Percentiles rank a stretch among this genome's conserved stretches.
Evolutionary conservation across 2,888 invertebrate genomes (phyloP).

Genomic region (Melanophora roralis): DNA sequence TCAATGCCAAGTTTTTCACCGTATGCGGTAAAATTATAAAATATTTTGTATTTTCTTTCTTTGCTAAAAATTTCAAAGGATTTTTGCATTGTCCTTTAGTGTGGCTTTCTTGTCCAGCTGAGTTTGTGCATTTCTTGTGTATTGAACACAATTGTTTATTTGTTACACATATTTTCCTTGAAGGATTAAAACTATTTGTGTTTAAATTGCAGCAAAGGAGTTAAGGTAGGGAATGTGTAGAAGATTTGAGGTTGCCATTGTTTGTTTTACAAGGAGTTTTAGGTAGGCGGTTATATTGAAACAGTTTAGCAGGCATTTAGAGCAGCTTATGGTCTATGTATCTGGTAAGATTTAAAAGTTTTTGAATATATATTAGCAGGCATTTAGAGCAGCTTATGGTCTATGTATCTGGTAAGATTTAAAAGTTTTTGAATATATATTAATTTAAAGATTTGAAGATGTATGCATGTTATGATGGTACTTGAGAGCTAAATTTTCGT

Average conservation of each 20-base stretch:
- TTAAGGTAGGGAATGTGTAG: not conserved
- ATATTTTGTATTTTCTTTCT: slow-evolving; percentile 24
- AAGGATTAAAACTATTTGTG: slow-evolving; percentile 35
- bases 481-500: no score
- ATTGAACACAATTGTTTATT: slow-evolving; percentile 45
- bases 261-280: slow-evolving; percentile 58
- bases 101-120: slow-evolving; percentile 67
- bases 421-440: slow-evolving; percentile 16
- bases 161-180: slow-evolving; percentile 42
- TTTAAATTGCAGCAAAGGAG: slow-evolving; percentile 20
- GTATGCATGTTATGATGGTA: no score
- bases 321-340: slow-evolving; percentile 40
- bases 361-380: slow-evolving; percentile 1
- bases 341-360: slow-evolving; percentile 38
- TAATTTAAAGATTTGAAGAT: no score
- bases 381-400: slow-evolving; percentile 27
- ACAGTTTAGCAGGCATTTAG: slow-evolving; percentile 59
- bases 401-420: slow-evolving; percentile 31
- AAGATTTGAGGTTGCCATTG: slow-evolving; percentile 30
- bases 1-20: slow-evolving; percentile 35
- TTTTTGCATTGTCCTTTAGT: slow-evolving; percentile 52
- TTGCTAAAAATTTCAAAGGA: slow-evolving; percentile 45
- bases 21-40: slow-evolving; percentile 71
- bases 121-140: slow-evolving; percentile 35
- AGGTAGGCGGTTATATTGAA: slow-evolving; percentile 64